Evolutionary conservation across 2,888 invertebrate genomes (phyloP), one percentile per base, ranked within the genome.

Genomic region (Chaetoderma sp.): DNA sequence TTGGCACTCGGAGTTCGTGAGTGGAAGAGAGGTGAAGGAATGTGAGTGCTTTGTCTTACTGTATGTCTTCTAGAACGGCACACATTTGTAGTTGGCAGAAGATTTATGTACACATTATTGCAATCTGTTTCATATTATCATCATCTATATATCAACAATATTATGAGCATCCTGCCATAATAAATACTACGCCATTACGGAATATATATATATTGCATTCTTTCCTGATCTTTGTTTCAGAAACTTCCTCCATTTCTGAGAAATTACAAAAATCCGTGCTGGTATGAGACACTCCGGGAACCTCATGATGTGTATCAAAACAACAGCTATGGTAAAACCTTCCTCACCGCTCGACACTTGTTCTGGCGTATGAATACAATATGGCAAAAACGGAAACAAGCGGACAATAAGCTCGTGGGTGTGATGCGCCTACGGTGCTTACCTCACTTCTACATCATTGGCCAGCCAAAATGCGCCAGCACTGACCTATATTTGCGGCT

Each of bases 361-460:
- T 64, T 71, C 30, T 18, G 21, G 10, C 55, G 60, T n/a, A n/a
- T 72, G 21, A 44, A 8, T n/a, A 27, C 25, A 1, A 39, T 52
- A 16, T 70, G 64, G 64, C 4, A 21, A 18, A 52, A 61, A 16
- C 18, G 23, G 61, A 69, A 16, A 44, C 45, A 21, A 33, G 39
- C n/a, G 56, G 70, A 45, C 60, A 65, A 21, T 49, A n/a, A 16
- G 8, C 16, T 13, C 21, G 30, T 49, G 21, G 57, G 52, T 58
- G 71, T 65, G 44, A 63, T 65, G 33, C 75, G 75, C 49, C 76
- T 75, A 62, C 76, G 76, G 92, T 94, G 83, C 96, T 97, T 87
- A 95, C 97, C 67, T 90, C 99, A 78, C 90, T 99, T 83, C 91
- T 94, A 78, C 61, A 72, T 81, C 23, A 77, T 78, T 56, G 81